These are phyloP conservation scores for Leptocoma aspasia DNA, from an alignment of 2,113 vertebrate genomes.

Conservation along the genomic window DNA sequence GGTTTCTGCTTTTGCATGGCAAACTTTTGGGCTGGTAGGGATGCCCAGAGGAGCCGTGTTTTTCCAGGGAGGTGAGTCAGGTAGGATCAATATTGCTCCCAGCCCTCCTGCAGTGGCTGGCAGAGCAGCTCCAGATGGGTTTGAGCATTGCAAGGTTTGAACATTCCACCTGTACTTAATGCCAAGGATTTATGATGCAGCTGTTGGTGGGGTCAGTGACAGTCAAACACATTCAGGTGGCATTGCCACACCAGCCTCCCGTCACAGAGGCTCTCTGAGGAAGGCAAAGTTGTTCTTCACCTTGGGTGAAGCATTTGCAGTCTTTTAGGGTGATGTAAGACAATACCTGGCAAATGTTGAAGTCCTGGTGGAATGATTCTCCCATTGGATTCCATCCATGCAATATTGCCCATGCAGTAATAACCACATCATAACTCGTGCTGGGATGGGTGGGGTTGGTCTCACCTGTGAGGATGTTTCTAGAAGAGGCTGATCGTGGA, in stretches of 20 bases:
- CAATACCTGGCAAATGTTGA: background rate
- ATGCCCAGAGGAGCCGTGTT: background rate
- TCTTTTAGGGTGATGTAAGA: background rate
- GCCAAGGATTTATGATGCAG: background rate
- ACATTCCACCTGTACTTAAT: background rate
- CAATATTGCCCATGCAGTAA: background rate
- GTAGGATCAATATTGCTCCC: background rate
- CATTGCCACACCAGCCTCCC: rapidly evolving
- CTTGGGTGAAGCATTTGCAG: background rate
- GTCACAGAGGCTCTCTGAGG: background rate
- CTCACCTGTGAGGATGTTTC: background rate
- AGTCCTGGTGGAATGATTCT: background rate
- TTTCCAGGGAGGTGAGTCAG: background rate
- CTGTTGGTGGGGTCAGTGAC: background rate
- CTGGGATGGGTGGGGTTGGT: background rate
- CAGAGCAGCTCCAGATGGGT: background rate
- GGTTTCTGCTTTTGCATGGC: background rate
- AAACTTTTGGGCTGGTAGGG: background rate
- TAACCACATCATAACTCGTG: background rate
- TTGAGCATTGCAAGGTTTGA: background rate
- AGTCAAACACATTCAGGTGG: background rate
- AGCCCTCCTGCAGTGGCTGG: background rate
- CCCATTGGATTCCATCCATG: too few species aligned
- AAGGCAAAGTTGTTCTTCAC: background rate
- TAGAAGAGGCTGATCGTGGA: background rate